Conservation (phyloP, 2,888 invertebrate species). For the Drosophila eohydei region DNA sequence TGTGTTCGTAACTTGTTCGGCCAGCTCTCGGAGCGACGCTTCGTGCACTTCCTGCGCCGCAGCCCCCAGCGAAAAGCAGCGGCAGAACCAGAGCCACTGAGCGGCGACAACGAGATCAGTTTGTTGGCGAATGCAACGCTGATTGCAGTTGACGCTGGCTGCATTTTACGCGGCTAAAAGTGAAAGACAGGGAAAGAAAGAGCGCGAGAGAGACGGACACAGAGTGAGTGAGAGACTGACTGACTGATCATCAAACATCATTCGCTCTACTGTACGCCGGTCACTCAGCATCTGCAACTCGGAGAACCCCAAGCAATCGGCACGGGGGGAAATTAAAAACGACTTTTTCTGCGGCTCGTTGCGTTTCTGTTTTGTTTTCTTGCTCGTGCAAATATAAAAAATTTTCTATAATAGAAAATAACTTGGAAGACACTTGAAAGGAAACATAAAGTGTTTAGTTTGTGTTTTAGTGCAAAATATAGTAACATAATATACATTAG, state of each 20-base stretch:
- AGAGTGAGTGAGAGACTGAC: constrained; percentile 15
- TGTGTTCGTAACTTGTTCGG: constrained; percentile 72
- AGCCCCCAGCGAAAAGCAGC: constrained; percentile 61
- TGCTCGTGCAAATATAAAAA: constrained; percentile 32
- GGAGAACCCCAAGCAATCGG: constrained; percentile 52
- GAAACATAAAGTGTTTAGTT: constrained; percentile 50
- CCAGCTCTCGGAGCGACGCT: constrained; percentile 45
- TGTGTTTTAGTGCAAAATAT: constrained; percentile 52
- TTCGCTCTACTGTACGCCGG: constrained; percentile 62
- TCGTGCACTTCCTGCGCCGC: constrained; percentile 77
- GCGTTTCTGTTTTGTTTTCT: constrained; percentile 19
- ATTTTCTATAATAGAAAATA: constrained; percentile 45
- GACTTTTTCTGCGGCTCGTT: constrained; percentile 42
- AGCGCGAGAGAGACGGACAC: constrained; percentile 3
- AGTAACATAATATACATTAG: constrained; percentile 14
- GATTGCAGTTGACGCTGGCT: constrained; percentile 72
- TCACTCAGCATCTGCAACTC: constrained; percentile 40
- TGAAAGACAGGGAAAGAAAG: constrained; percentile 41
- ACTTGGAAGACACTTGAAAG: constrained; percentile 34
- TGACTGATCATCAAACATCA: constrained; percentile 46
- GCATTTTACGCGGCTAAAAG: constrained; percentile 69
- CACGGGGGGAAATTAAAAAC: constrained; percentile 59
- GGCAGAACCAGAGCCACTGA: constrained; percentile 65
- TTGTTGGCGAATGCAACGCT: constrained; percentile 75
- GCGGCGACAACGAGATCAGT: constrained; percentile 67